Percentiles rank a stretch among this genome's conserved stretches.
phyloP scores from a whole-genome alignment of 2,113 vertebrate genomes.

The Saguinus imperator region DNA sequence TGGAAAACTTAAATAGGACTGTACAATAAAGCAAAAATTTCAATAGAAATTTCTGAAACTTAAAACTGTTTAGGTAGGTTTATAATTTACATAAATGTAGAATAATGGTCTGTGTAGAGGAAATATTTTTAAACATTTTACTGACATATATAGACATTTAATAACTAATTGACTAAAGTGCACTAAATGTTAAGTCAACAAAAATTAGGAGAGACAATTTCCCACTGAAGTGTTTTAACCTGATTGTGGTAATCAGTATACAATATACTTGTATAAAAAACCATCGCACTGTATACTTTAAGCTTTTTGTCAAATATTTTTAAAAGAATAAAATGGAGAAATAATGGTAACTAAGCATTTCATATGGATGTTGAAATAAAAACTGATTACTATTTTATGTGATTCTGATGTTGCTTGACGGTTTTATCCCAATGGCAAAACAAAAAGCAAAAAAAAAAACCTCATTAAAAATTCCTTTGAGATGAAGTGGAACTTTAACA shows the following conservation, averaged over 20 bases:
- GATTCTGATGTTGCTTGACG: background rate
- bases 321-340: background rate
- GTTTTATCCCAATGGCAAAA: slow-evolving; percentile 6
- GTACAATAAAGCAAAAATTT: background rate
- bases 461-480: background rate
- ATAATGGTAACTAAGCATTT: background rate
- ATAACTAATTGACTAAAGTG: background rate
- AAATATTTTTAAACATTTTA: background rate
- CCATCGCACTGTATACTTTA: background rate
- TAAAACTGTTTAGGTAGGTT: background rate
- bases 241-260: background rate
- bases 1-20: slow-evolving; percentile 10
- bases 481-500: slow-evolving; percentile 11
- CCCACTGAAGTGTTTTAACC: background rate
- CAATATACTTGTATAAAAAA: background rate
- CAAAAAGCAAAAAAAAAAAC: background rate
- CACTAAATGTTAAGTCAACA: background rate
- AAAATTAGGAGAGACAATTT: background rate
- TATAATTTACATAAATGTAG: background rate
- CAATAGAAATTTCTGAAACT: background rate
- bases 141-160: background rate
- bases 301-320: background rate
- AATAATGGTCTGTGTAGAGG: background rate
- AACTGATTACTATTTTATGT: background rate
- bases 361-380: background rate